Percentiles rank a stretch among this genome's conserved stretches.
Conservation (phyloP, 2,113 vertebrate genomes). For the Lagopus muta region DNA sequence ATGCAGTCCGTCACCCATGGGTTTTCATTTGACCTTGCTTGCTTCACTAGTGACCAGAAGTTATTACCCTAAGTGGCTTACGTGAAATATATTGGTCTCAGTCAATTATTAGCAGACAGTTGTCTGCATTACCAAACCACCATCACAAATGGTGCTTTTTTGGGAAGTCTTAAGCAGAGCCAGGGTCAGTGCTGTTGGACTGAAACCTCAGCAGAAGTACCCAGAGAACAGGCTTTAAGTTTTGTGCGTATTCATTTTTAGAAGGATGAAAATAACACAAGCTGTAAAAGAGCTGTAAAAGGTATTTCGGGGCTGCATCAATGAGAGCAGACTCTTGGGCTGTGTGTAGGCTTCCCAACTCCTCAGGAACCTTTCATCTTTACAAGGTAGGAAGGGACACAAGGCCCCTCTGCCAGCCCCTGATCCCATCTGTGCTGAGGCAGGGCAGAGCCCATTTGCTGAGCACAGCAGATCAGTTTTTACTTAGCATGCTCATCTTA, state of each 20-base stretch:
- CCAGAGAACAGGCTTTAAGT: background rate
- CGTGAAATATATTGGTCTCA: constrained; percentile 55
- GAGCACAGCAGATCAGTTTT: background rate
- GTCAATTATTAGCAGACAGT: constrained; percentile 67
- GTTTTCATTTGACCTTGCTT: constrained; percentile 57
- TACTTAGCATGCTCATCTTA: background rate
- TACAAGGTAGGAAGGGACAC: background rate
- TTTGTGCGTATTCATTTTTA: constrained; percentile 39
- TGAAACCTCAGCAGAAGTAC: constrained; percentile 50
- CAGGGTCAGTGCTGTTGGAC: background rate
- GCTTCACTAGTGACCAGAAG: constrained; percentile 46
- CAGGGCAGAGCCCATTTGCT: background rate
- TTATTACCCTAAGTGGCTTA: constrained; percentile 61
- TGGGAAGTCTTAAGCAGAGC: constrained; percentile 24
- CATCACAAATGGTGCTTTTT: constrained; percentile 53
- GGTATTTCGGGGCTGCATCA: background rate
- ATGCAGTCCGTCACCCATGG: background rate
- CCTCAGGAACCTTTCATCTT: background rate
- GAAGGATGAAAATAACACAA: background rate
- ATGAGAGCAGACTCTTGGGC: background rate
- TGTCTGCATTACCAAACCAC: constrained; percentile 65
- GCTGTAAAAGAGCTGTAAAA: background rate
- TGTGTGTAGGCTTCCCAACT: background rate
- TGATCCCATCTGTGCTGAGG: background rate
- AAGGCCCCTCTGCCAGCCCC: background rate